Evolutionary conservation across 2,113 vertebrate species (phyloP).

Genomic region (Bungarus multicinctus): DNA sequence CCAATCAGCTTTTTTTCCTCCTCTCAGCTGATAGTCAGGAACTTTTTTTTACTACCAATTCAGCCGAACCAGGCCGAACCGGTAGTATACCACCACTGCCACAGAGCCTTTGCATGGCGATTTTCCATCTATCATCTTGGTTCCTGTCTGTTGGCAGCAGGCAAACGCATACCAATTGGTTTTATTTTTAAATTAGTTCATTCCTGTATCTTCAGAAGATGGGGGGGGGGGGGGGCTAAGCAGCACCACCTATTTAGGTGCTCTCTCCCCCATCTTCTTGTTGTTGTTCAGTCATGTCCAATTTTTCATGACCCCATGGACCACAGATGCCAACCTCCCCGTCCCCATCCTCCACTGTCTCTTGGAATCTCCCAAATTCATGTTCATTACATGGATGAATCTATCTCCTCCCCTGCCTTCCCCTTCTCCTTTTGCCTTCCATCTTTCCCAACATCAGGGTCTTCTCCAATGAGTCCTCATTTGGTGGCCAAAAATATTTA

Average conservation of each 20-base stretch:
- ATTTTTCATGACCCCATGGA: neutral
- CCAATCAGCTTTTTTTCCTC: no score
- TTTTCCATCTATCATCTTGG: neutral
- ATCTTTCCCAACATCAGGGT: neutral
- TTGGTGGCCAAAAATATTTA: neutral
- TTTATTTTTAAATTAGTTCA: slow-evolving; percentile 10
- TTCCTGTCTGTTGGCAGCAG: neutral
- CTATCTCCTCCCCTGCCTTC: neutral
- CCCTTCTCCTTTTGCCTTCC: neutral
- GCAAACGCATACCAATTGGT: neutral
- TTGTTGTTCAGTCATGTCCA: neutral
- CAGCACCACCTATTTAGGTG: neutral
- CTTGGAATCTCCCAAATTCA: neutral
- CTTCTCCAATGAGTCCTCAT: neutral
- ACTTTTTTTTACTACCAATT: no score
- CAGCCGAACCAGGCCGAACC: no score
- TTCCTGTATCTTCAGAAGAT: neutral
- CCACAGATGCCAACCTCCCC: neutral
- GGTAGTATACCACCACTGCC: no score
- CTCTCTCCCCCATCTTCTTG: neutral
- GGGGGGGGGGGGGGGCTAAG: neutral
- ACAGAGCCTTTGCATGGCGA: neutral
- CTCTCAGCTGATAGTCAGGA: no score
- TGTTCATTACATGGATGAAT: neutral
- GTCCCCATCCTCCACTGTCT: neutral